Evolutionary conservation across 2,888 invertebrate genomes (phyloP).

Genomic region (Cataglyphis cursor): DNA sequence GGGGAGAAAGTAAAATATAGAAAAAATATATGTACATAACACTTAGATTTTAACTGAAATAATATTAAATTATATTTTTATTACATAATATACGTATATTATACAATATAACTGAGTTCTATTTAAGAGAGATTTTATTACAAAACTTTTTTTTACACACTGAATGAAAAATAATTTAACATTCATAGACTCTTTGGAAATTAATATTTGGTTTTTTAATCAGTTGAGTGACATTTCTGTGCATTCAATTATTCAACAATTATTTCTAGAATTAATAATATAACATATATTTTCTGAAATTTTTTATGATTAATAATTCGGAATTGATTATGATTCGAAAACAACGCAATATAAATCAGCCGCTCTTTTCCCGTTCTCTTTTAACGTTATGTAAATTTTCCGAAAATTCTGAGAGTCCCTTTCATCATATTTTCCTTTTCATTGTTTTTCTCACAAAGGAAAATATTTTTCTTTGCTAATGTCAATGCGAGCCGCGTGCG

Average conservation of each 20-base stretch:
- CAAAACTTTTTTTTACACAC: not conserved
- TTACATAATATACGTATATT: not conserved
- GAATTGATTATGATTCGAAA: not conserved
- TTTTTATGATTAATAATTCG: not conserved
- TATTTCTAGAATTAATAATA: not conserved
- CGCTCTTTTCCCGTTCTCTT: not conserved
- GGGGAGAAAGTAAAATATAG: not conserved
- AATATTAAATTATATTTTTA: not conserved
- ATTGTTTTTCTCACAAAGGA: slow-evolving; percentile 8
- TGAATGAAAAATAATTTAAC: not conserved
- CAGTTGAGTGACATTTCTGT: not conserved
- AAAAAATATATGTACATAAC: not conserved
- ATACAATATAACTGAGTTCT: not conserved
- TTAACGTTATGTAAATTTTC: slow-evolving; percentile 37
- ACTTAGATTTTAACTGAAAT: not conserved
- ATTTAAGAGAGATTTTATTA: not conserved
- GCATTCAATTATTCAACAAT: not conserved
- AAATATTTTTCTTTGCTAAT: slow-evolving; percentile 48
- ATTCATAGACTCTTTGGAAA: not conserved
- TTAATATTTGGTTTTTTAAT: not conserved
- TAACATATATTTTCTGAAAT: not conserved
- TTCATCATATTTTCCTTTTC: slow-evolving; percentile 7
- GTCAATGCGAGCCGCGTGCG: slow-evolving; percentile 43
- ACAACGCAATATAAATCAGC: slow-evolving; percentile 14
- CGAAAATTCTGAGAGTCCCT: slow-evolving; percentile 12